Conservation (phyloP, 1,140 invertebrate genomes). For the Acromyrmex heyeri region DNA sequence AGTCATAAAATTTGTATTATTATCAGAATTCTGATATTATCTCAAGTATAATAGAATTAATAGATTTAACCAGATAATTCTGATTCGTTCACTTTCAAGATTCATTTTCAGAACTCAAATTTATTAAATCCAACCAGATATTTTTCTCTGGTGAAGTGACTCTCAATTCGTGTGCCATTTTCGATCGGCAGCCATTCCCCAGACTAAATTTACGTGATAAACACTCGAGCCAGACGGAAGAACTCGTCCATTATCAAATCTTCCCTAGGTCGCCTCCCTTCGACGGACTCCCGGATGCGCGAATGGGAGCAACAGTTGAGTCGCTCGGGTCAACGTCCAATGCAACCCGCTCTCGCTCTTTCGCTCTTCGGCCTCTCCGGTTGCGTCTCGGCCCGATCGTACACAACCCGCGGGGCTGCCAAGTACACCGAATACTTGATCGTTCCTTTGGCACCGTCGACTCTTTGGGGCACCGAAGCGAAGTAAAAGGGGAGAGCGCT, state of each 20-base stretch:
- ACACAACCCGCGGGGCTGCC: constrained; percentile 63
- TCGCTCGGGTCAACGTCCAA: constrained; percentile 76
- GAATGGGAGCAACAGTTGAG: constrained; percentile 77
- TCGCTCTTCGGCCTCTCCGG: constrained; percentile 46
- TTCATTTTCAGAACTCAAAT: too few species aligned
- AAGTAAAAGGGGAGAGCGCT: constrained; percentile 12
- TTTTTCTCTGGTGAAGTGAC: background rate
- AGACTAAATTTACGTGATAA: background rate
- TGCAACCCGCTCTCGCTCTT: constrained; percentile 49
- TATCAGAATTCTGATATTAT: too few species aligned
- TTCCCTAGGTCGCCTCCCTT: constrained; percentile 64
- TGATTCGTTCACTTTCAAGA: too few species aligned
- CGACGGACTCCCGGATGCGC: constrained; percentile 68
- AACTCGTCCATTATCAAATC: constrained; percentile 63
- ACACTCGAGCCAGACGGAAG: constrained; percentile 53
- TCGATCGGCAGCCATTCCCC: background rate
- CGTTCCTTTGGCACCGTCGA: constrained; percentile 66
- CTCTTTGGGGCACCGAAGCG: constrained; percentile 30
- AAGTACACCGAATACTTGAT: constrained; percentile 62
- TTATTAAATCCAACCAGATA: too few species aligned
- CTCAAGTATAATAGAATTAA: too few species aligned
- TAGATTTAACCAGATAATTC: too few species aligned
- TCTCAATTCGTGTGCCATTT: background rate
- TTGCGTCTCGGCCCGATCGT: constrained; percentile 45
- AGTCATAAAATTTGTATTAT: too few species aligned